phyloP scores from a whole-genome alignment of 2,113 vertebrate species.

The Psephotus haematonotus region DNA sequence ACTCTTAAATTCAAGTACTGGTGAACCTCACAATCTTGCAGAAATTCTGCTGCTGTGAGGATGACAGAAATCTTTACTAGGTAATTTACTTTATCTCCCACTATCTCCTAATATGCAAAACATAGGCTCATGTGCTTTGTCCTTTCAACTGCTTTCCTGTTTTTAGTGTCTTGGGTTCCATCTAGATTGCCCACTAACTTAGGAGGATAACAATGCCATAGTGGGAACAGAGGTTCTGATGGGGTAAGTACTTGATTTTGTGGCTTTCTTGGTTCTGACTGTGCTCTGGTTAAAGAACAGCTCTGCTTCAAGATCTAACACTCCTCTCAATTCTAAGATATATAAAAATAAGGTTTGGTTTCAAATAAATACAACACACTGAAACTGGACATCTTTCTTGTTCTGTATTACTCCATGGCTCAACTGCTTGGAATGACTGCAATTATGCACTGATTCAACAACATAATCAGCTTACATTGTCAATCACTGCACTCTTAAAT shows the following conservation, averaged over 20 bases:
- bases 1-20: background rate
- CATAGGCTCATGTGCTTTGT: background rate
- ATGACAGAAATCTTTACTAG: background rate
- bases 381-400: background rate
- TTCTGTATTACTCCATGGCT: background rate
- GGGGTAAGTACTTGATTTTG: background rate
- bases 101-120: background rate
- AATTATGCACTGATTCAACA: background rate
- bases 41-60: background rate
- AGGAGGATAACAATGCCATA: background rate
- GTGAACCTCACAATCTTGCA: background rate
- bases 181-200: background rate
- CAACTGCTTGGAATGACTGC: background rate
- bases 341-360: background rate
- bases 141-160: background rate
- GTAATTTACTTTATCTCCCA: background rate
- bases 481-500: background rate
- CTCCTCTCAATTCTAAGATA: background rate
- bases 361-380: background rate
- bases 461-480: background rate
- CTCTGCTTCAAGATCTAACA: background rate
- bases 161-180: background rate
- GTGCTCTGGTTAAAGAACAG: background rate
- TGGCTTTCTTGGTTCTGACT: background rate
- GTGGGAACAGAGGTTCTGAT: background rate